phyloP scores from a whole-genome alignment of 2,888 invertebrate species.

The Leptinotarsa tumamoca region DNA sequence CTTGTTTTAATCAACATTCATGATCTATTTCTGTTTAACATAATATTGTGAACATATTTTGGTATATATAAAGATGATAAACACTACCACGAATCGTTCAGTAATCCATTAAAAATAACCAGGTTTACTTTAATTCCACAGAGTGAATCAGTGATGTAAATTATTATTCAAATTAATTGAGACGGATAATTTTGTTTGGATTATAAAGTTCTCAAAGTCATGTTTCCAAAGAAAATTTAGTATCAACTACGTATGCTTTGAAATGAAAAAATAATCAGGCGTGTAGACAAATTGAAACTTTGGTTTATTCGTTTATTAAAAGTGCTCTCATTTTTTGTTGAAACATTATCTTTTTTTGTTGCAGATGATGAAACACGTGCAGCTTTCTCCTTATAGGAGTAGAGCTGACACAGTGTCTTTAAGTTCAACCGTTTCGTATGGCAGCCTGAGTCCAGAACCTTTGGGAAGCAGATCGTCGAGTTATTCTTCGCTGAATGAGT shows the following conservation, averaged over 20 bases:
- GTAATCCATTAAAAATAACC: background rate
- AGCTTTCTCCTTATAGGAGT: conserved; percentile 87
- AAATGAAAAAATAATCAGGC: no score
- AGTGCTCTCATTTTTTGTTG: background rate
- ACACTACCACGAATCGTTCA: background rate
- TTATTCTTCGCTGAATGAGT: conserved; percentile 73
- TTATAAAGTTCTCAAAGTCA: no score
- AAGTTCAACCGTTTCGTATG: conserved; percentile 80
- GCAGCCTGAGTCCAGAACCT: conserved; percentile 79
- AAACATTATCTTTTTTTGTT: conserved; percentile 53
- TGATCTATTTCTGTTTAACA: background rate
- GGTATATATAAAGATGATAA: background rate
- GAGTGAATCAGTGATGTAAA: background rate
- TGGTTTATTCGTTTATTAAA: background rate
- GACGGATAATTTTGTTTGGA: background rate
- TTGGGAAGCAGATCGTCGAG: conserved; percentile 78
- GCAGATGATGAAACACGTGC: conserved; percentile 91
- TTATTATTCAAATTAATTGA: background rate
- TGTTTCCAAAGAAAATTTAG: background rate
- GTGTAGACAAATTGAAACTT: background rate
- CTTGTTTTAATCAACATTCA: no score
- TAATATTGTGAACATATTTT: background rate
- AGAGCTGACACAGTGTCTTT: conserved; percentile 87
- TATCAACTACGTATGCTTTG: background rate
- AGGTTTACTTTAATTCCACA: background rate